These are phyloP conservation scores for Neotoxoptera formosana DNA, from an alignment of 1,140 invertebrate genomes.

Conservation along the genomic window DNA sequence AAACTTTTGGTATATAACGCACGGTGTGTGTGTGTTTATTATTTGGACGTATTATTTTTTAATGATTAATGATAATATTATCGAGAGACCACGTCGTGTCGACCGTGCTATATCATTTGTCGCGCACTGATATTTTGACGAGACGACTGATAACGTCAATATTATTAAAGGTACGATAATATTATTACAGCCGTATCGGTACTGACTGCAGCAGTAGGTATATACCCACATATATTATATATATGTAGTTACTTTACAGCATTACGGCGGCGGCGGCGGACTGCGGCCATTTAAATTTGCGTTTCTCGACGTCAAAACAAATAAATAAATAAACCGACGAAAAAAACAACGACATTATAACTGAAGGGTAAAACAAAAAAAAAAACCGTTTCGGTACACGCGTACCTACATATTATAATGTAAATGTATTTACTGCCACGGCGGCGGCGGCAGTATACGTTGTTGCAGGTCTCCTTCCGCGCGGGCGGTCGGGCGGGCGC, in stretches of 20 bases:
- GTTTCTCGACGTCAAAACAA: slow-evolving; percentile 36
- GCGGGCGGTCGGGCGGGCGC: background rate
- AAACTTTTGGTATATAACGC: too few relatives aligned
- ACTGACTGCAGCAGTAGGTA: background rate
- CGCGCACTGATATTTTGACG: background rate
- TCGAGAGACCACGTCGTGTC: background rate
- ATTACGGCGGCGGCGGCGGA: too few relatives aligned
- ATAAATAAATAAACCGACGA: background rate
- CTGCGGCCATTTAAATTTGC: background rate
- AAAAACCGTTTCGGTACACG: background rate
- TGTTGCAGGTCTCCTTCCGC: background rate
- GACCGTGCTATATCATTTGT: background rate
- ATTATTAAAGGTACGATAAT: background rate
- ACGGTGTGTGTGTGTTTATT: too few relatives aligned
- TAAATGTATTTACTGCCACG: background rate
- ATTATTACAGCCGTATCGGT: background rate
- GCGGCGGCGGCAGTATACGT: too few relatives aligned
- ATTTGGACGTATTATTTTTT: background rate
- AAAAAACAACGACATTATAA: background rate
- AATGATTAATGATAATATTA: background rate
- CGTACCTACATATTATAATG: background rate
- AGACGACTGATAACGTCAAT: background rate
- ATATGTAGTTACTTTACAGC: background rate
- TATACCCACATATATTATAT: background rate
- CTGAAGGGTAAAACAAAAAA: slow-evolving; percentile 9